phyloP scores from a whole-genome alignment of 2,888 invertebrate species.

The Cyclophora albipunctata region DNA sequence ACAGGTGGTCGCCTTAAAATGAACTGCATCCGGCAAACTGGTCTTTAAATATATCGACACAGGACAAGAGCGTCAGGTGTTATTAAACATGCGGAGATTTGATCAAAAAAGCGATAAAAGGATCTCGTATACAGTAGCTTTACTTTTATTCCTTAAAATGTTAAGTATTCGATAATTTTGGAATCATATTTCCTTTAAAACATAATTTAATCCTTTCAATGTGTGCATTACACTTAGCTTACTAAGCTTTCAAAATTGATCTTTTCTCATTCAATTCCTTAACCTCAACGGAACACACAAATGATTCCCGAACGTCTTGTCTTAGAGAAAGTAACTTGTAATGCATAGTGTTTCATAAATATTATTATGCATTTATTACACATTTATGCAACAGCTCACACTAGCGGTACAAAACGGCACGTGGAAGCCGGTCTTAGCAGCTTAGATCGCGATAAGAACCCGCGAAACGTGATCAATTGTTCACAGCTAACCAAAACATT shows the following conservation, averaged over 20 bases:
- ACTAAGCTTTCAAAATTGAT: no score
- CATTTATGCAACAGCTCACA: constrained; percentile 34
- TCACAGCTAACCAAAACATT: constrained; percentile 22
- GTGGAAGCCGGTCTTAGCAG: constrained; percentile 39
- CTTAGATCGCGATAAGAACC: constrained; percentile 45
- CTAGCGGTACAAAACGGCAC: constrained; percentile 34
- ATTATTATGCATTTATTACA: constrained; percentile 29
- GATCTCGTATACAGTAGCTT: no score
- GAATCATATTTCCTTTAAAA: no score
- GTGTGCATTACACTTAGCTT: no score
- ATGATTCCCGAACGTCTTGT: neutral
- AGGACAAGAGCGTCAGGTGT: constrained; percentile 20
- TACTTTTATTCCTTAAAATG: no score
- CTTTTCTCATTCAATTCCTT: no score
- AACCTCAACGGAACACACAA: no score
- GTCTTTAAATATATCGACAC: constrained; percentile 35
- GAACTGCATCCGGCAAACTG: constrained; percentile 43
- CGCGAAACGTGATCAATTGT: constrained; percentile 48
- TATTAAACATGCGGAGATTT: constrained; percentile 2
- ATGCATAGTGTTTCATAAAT: constrained; percentile 26
- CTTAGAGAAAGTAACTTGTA: constrained; percentile 29
- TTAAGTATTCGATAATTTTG: no score
- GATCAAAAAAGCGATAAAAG: no score
- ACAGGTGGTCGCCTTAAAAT: constrained; percentile 44
- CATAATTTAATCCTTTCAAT: no score